These are phyloP conservation scores for Heliconius eleuchia DNA, from an alignment of 1,140 invertebrate genomes.

Conservation along the genomic window DNA sequence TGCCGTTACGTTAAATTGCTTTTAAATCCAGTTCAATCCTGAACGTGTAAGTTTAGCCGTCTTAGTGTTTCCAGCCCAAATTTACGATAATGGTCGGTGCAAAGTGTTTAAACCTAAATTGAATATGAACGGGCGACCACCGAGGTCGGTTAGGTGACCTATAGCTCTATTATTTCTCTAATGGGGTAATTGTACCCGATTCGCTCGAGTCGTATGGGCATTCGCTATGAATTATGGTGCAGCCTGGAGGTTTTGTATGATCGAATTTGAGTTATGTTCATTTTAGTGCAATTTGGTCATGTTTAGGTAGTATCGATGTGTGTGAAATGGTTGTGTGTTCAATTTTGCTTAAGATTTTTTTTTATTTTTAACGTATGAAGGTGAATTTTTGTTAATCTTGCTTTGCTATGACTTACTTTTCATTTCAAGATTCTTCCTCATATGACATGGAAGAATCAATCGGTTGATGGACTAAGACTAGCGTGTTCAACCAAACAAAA, in stretches of 20 bases:
- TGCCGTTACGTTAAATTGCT: conserved; percentile 21
- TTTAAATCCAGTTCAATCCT: conserved; percentile 26
- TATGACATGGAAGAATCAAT: too few relatives aligned
- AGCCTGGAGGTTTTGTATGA: not conserved
- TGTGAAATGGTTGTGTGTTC: not conserved
- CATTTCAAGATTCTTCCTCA: too few relatives aligned
- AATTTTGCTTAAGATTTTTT: too few relatives aligned
- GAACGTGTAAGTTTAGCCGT: conserved; percentile 20
- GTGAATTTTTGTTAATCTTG: too few relatives aligned
- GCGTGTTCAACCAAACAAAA: too few relatives aligned
- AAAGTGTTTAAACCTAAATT: conserved; percentile 35
- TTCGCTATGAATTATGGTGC: not conserved
- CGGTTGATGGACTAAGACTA: too few relatives aligned
- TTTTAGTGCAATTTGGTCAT: not conserved
- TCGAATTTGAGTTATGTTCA: not conserved
- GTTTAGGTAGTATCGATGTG: not conserved
- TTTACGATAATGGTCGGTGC: conserved; percentile 35
- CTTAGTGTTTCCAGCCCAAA: conserved; percentile 28
- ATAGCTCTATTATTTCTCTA: conserved; percentile 12
- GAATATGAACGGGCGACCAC: not conserved
- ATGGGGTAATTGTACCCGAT: not conserved
- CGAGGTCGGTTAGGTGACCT: not conserved
- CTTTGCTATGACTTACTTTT: too few relatives aligned
- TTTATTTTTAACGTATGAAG: not conserved
- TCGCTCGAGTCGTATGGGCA: not conserved